Base-by-base conservation (phyloP, 1,140 invertebrate genomes). In the Caenorhabditis tropicalis region DNA sequence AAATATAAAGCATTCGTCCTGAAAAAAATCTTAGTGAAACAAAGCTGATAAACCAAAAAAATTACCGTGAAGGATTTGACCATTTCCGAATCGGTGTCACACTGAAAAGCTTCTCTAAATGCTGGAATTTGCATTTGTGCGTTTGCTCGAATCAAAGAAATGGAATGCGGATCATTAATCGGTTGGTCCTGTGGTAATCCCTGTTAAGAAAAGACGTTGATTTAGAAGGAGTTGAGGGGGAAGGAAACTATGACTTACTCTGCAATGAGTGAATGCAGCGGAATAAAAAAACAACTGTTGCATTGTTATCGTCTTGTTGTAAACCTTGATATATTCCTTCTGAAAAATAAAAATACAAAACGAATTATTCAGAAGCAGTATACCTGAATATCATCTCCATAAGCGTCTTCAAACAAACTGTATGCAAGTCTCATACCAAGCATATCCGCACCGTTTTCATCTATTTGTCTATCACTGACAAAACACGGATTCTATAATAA, bases 281-380 rank as follows among this genome's bases (percentile, higher is more conserved):
- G 65, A 39, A 46, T 74, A 74, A 36, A 74, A 74, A 0, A 74
- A 74, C 21, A 74, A 24, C 7, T 74, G 65, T 27, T 74, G 16
- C 4, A 21, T 43, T 43, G 33, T 74, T 1, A 74, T 43, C 24
- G 33, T 36, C 16, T 36, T 33, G 15, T 56, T 10, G 3, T 9
- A 24, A 1, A 56, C 2, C 10, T 12, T 21, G 24, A 56, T 56
- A 27, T 56, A 27, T 9, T 56, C 53, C 7, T 56, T 24, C 53
- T 56, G 53, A 27, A 27, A 56, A 27, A 10, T 56, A 27, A 10
- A 10, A 12, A 29, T 21, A 27, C 10, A 9, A 56, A 56, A 56
- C 1, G 6, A 56, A 0, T 7, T 6, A 9, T 12, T 27, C n/a
- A n/a, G n/a, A 27, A 21, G 1, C n/a, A 2, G 0, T 10, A 5